Evolutionary conservation across 1,140 invertebrate genomes (phyloP), one percentile per base, ranked within the genome.

Genomic region (Araneus ventricosus): DNA sequence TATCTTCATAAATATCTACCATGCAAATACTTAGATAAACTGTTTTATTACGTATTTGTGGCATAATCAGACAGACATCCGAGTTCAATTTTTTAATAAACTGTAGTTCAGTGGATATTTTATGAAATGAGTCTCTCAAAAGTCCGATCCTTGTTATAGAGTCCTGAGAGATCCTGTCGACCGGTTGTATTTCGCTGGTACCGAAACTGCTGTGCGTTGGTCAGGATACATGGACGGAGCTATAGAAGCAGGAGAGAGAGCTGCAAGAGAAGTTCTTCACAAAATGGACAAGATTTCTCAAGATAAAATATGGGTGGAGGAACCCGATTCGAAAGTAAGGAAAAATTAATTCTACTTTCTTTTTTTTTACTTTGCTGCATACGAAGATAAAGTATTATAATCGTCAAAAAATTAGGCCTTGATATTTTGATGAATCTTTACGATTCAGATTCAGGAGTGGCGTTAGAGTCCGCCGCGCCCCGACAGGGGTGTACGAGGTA

Each of bases 191-290:
- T 96, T 96, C 94, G 96, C 95, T 57, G 96, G 96, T 0, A 96
- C 96, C 30, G 96, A 96, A 94, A 95, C 95, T 8, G 96, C 96
- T 8, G 95, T 94, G 1, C 88, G 95, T 41, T 96, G 96, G 96
- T 94, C 95, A n/a, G 96, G 96, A 34, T 96, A 96, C 94, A 96
- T 96, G 95, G 95, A 96, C 75, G 96, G 96, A 34, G 96, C 96
- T 6, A 94, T 96, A n/a, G 94, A 96, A 90, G 94, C 95, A 22
- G 96, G 96, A n/a, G 95, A 96, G 93, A 92, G 95, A 30, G 95
- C 96, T 30, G 96, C 96, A 20, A 95, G 95, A 80, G 95, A 96
- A 87, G 75, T 94, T 27, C 79, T 95, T 2, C 45, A 88, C 45
- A 52, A 59, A 1, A 93, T 95, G 93, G 94, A 94, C 1, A 89